Conservation (phyloP, 2,888 invertebrate species). For the Hydraecia micacea region DNA sequence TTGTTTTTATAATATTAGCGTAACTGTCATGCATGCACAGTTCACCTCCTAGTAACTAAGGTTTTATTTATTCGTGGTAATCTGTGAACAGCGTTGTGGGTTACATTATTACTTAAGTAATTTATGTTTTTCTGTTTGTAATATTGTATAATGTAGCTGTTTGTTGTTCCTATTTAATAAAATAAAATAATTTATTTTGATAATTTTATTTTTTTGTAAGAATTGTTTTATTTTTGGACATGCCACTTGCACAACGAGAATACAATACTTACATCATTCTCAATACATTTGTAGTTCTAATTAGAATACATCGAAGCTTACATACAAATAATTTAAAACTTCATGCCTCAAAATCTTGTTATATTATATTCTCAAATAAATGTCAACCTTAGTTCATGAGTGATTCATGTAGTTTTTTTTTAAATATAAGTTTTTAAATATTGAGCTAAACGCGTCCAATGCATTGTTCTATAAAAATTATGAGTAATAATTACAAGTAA, state of each 20-base stretch:
- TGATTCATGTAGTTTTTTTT: slow-evolving; percentile 5
- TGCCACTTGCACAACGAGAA: slow-evolving; percentile 30
- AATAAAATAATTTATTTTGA: slow-evolving; percentile 22
- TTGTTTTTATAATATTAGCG: no score
- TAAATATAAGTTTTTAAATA: not conserved
- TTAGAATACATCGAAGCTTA: slow-evolving; percentile 30
- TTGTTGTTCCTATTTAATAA: no score
- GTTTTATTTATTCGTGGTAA: no score
- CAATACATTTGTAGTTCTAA: slow-evolving; percentile 1
- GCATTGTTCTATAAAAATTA: not conserved
- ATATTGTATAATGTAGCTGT: no score
- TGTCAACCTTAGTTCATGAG: slow-evolving; percentile 17
- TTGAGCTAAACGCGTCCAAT: not conserved
- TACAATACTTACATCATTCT: slow-evolving; percentile 17
- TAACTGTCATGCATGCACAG: no score
- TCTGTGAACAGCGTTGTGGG: no score
- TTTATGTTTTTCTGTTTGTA: no score
- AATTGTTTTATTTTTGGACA: slow-evolving; percentile 19
- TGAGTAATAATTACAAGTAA: not conserved
- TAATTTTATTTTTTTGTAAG: slow-evolving; percentile 1
- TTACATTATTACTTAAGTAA: no score
- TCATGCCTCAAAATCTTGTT: slow-evolving; percentile 14
- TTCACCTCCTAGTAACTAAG: no score
- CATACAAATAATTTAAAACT: slow-evolving; percentile 28
- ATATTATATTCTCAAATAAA: slow-evolving; percentile 13